Conservation (phyloP, 2,888 invertebrate genomes). For the Dynastes grantii region DNA sequence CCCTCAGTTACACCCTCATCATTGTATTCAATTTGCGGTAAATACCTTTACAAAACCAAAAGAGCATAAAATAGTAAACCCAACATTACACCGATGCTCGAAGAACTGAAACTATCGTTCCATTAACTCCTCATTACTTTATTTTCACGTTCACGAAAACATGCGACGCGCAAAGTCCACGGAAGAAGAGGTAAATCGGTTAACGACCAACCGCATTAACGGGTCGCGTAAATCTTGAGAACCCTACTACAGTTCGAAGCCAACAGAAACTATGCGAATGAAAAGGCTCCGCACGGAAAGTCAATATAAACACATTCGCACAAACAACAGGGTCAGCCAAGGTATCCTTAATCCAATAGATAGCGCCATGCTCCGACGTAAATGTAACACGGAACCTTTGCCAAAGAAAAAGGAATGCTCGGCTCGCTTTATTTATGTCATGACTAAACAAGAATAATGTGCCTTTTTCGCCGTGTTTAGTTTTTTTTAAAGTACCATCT, state of each 20-base stretch:
- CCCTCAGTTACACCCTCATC: no score
- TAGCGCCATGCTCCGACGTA: background rate
- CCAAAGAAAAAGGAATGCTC: background rate
- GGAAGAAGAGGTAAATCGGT: conserved; percentile 12
- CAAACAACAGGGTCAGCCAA: conserved; percentile 15
- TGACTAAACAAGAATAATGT: conserved; percentile 2
- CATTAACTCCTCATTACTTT: background rate
- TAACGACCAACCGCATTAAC: conserved; percentile 6
- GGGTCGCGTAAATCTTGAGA: background rate
- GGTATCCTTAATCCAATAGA: conserved; percentile 20
- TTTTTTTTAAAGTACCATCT: background rate
- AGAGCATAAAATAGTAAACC: background rate
- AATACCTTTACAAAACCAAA: background rate
- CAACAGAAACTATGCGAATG: conserved; percentile 22
- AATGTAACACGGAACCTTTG: conserved; percentile 3
- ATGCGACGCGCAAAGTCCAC: background rate
- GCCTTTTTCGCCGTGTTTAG: background rate
- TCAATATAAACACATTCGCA: conserved; percentile 26
- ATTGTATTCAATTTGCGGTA: no score
- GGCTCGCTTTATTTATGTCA: conserved; percentile 4
- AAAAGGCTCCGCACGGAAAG: conserved; percentile 25
- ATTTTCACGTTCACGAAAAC: background rate
- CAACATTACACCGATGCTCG: background rate
- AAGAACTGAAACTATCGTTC: background rate
- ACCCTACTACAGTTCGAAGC: background rate